These are phyloP conservation scores for Orgyia antiqua DNA, from an alignment of 2,888 invertebrate species.

Conservation along the genomic window DNA sequence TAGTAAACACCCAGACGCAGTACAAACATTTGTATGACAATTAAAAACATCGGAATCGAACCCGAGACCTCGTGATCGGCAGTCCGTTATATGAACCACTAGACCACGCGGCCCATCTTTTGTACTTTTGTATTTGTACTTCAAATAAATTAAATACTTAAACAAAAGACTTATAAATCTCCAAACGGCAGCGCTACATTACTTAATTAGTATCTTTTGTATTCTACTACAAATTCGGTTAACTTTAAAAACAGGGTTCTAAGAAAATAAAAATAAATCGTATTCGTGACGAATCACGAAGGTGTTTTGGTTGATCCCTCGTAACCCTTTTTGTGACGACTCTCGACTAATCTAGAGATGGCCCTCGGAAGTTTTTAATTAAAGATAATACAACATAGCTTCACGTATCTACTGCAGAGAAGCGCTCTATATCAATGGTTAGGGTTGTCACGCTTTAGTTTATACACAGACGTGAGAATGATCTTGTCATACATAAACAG, in stretches of 20 bases:
- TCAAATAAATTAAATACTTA: no score
- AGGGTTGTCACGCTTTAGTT: constrained; percentile 46
- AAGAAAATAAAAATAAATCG: constrained; percentile 72
- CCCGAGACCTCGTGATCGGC: no score
- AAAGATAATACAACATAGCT: constrained; percentile 72
- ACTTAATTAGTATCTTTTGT: constrained; percentile 74
- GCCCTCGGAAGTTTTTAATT: constrained; percentile 69
- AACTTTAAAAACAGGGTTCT: constrained; percentile 68
- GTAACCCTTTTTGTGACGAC: constrained; percentile 71
- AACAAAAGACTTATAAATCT: constrained; percentile 47
- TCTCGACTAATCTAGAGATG: constrained; percentile 71
- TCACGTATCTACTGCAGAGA: constrained; percentile 53
- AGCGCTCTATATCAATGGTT: constrained; percentile 23
- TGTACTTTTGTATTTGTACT: no score
- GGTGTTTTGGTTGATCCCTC: constrained; percentile 67
- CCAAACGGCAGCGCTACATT: constrained; percentile 66
- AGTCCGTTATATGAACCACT: no score
- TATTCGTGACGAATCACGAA: constrained; percentile 73
- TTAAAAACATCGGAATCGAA: no score
- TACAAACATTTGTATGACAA: no score
- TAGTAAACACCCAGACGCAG: no score
- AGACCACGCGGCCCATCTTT: no score
- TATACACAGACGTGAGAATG: no score
- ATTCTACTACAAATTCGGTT: constrained; percentile 74
- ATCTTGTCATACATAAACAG: no score